phyloP scores from a whole-genome alignment of 2,888 invertebrate genomes.

The Pyralis farinalis region DNA sequence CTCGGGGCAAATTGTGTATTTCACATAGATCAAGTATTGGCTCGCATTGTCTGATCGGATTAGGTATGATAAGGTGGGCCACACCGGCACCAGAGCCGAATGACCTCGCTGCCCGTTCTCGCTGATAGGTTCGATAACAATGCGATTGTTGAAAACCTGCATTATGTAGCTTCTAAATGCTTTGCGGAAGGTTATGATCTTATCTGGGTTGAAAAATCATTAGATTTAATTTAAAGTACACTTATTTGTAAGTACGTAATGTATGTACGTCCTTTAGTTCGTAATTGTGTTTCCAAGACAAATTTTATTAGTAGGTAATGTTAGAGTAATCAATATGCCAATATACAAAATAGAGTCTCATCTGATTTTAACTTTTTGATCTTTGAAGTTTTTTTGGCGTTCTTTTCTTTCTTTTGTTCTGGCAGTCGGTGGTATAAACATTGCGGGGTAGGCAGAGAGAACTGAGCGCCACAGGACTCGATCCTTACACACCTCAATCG shows the following conservation, averaged over 20 bases:
- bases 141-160: slow-evolving; percentile 61
- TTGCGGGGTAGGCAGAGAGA: no score
- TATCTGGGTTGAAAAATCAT: slow-evolving; percentile 42
- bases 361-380: no score
- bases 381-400: no score
- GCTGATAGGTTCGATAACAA: slow-evolving; percentile 49
- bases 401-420: no score
- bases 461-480: no score
- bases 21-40: slow-evolving; percentile 31
- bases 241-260: slow-evolving; percentile 4
- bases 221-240: slow-evolving; percentile 37
- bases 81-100: slow-evolving; percentile 5
- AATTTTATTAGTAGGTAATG: no score
- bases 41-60: slow-evolving; percentile 28
- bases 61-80: slow-evolving; percentile 10
- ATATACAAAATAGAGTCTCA: no score
- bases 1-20: slow-evolving; percentile 25
- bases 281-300: no score
- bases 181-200: slow-evolving; percentile 46
- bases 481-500: no score
- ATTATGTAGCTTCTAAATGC: slow-evolving; percentile 34
- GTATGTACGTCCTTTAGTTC: no score
- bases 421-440: no score
- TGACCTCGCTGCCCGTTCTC: slow-evolving; percentile 22
- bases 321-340: no score